A percentile compares a stretch with the other conserved stretches of the same genome.
phyloP scores from a whole-genome alignment of 2,797 vertebrate genomes.

The Spinibarbus caldwelli region DNA sequence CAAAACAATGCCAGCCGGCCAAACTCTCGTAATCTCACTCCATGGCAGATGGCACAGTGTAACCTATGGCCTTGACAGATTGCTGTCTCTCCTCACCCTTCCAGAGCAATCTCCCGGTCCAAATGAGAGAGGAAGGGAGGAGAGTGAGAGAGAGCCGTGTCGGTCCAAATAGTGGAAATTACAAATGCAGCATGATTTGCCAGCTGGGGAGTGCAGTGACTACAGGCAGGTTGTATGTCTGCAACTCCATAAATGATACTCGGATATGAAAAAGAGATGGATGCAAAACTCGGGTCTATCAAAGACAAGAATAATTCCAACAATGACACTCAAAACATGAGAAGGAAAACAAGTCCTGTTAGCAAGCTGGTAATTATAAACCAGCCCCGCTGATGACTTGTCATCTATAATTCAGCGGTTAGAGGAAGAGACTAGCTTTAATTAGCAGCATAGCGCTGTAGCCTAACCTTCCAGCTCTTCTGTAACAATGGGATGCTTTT shows the following conservation, averaged over 20 bases:
- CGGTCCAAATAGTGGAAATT: slow-evolving; percentile 47
- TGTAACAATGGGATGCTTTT: slow-evolving; percentile 63
- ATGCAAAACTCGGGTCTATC: slow-evolving; percentile 34
- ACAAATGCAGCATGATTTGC: slow-evolving; percentile 37
- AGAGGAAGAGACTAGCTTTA: slow-evolving; percentile 74
- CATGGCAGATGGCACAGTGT: slow-evolving; percentile 77
- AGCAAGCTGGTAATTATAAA: slow-evolving; percentile 72
- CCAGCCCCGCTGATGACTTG: slow-evolving; percentile 73
- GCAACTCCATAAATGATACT: slow-evolving; percentile 33
- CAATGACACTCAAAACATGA: slow-evolving; percentile 44
- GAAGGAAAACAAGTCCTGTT: slow-evolving; percentile 68
- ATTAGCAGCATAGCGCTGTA: slow-evolving; percentile 69
- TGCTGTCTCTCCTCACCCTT: slow-evolving; percentile 76
- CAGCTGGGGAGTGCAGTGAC: slow-evolving; percentile 43
- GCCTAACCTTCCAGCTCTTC: slow-evolving; percentile 63
- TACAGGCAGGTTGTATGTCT: slow-evolving; percentile 27
- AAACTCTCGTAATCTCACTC: slow-evolving; percentile 74
- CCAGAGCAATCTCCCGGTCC: slow-evolving; percentile 60
- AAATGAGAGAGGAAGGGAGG: slow-evolving; percentile 55
- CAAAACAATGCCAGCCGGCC: slow-evolving; percentile 73
- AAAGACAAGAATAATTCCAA: slow-evolving; percentile 36
- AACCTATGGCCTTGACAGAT: slow-evolving; percentile 79
- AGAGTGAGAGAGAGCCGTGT: slow-evolving; percentile 25
- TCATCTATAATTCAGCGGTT: slow-evolving; percentile 74
- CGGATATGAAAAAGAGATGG: slow-evolving; percentile 18